These are phyloP conservation scores for Siphamia tubifer DNA, from an alignment of 2,113 vertebrate species.

Conservation along the genomic window DNA sequence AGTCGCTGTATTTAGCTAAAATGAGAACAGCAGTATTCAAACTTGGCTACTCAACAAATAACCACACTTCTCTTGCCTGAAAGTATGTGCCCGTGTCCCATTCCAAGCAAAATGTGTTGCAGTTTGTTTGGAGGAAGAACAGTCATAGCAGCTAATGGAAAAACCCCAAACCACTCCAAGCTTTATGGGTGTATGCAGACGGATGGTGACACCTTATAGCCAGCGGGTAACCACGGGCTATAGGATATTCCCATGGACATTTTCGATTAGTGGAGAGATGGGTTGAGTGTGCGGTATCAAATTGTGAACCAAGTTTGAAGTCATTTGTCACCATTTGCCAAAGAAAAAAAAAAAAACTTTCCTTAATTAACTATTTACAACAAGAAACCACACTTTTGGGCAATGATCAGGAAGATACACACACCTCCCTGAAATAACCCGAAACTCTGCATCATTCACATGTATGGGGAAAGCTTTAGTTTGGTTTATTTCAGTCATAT, in stretches of 20 bases:
- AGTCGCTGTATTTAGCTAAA: neutral
- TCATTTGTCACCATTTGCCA: neutral
- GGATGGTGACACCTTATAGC: conserved; percentile 32
- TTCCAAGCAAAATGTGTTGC: conserved; percentile 8
- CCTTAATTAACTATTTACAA: neutral
- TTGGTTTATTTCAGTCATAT: too few relatives aligned
- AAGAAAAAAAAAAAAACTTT: too few relatives aligned
- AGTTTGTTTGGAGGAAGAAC: conserved; percentile 26
- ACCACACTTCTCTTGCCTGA: neutral
- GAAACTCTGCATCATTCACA: too few relatives aligned
- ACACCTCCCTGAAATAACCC: too few relatives aligned
- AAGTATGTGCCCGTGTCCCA: neutral
- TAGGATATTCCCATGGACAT: conserved; percentile 9
- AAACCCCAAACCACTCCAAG: conserved; percentile 16
- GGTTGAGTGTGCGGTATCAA: neutral
- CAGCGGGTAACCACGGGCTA: neutral
- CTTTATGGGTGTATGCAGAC: conserved; percentile 28
- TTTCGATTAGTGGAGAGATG: conserved; percentile 9
- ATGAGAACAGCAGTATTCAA: conserved; percentile 27
- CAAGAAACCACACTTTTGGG: neutral
- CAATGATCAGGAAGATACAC: too few relatives aligned
- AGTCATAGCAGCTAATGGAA: conserved; percentile 14
- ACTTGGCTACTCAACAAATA: conserved; percentile 30
- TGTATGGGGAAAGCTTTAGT: too few relatives aligned
- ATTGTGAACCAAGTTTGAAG: conserved; percentile 5